Evolutionary conservation across 2,113 vertebrate species (phyloP), one percentile per base, ranked within the genome.

Genomic region (Sapajus apella): DNA sequence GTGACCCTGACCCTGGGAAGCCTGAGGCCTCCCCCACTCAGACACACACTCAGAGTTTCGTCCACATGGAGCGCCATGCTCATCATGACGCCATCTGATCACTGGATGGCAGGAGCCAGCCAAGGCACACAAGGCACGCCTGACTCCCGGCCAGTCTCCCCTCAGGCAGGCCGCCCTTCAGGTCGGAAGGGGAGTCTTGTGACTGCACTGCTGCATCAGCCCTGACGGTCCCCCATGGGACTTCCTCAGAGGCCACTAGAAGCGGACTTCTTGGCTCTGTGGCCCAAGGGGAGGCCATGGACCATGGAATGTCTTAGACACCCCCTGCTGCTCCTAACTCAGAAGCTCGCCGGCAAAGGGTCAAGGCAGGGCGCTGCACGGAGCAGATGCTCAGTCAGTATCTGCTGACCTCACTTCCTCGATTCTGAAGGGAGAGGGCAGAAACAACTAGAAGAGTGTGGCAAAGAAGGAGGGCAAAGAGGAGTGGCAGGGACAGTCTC

Each of bases 51-150:
- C 17, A 0, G 45, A 58, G 30, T 7, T 4, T 27, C 20, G 12
- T 10, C 35, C 3, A 6, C 6, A 47, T 52, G 86, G 50, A 73
- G 6, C 37, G 32, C 18, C 10, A 7, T 0, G 27, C n/a, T n/a
- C 52, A 7, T 16, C 20, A 1, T 0, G 8, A 30, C 2, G 9
- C 6, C 8, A 0, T 52, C 52, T 52, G 56, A 2, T 23, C n/a
- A 6, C 27, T 8, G 17, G 0, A 3, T 68, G 50, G 43, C 12
- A 40, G 61, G 56, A 50, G 37, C 25, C 13, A 12, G 1, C 0
- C 45, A 25, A n/a, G 40, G 25, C 50, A 11, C 50, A 11, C 30
- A 52, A n/a, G 16, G 47, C 58, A 14, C 6, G 9, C 8, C 35
- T 58, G 13, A 72, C 9, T 12, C 3, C 58, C 27, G 35, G 2